A percentile compares a stretch with the other conserved stretches of the same genome.
Evolutionary conservation across 1,140 invertebrate species (phyloP).

Genomic region (Drosophila parabipectinata): DNA sequence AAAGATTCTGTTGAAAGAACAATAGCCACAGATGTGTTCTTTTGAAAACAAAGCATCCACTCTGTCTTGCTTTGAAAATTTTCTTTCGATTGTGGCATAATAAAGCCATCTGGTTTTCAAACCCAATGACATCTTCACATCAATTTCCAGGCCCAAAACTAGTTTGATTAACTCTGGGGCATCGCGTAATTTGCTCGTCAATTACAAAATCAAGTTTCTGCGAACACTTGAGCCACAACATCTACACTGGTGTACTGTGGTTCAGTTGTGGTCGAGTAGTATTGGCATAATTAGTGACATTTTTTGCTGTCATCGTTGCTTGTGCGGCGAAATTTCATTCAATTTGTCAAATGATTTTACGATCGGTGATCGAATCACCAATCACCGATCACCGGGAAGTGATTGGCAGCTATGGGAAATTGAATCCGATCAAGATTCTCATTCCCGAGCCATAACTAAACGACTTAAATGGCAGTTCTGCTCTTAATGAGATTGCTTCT

Average conservation of each 20-base stretch:
- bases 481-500: background rate
- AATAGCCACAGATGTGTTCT: background rate
- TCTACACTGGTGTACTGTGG: conserved; percentile 16
- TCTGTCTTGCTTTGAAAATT: background rate
- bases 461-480: background rate
- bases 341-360: conserved; percentile 58
- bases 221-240: conserved; percentile 50
- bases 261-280: background rate
- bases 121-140: conserved; percentile 50
- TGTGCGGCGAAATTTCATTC: conserved; percentile 47
- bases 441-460: background rate
- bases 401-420: conserved; percentile 8
- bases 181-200: conserved; percentile 54
- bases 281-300: conserved; percentile 61
- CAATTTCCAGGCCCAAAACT: conserved; percentile 38
- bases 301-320: conserved; percentile 48
- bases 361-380: conserved; percentile 19
- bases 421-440: background rate
- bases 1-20: too few species aligned
- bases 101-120: conserved; percentile 32
- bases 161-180: conserved; percentile 45
- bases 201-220: conserved; percentile 70
- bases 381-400: conserved; percentile 6
- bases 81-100: conserved; percentile 29
- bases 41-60: background rate